Evolutionary conservation across 2,113 vertebrate genomes (phyloP).

Genomic region (Alouatta palliata): DNA sequence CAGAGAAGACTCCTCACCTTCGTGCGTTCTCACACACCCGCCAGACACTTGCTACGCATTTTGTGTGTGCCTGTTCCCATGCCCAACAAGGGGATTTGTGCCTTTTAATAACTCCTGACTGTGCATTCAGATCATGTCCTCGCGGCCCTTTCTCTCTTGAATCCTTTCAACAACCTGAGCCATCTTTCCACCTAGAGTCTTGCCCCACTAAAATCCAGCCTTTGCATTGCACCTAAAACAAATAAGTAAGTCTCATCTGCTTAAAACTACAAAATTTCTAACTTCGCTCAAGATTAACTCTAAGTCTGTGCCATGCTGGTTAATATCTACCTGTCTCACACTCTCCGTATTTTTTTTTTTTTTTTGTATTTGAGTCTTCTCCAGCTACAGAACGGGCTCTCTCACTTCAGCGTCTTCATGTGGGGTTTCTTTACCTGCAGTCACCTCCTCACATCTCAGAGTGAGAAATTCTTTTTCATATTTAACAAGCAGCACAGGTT

Average conservation of each 20-base stretch:
- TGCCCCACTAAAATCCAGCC: neutral
- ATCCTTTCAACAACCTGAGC: neutral
- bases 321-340: too few relatives aligned
- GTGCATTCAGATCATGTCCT: neutral
- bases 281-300: neutral
- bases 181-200: too few relatives aligned
- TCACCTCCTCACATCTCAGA: neutral
- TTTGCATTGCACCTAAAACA: neutral
- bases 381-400: accelerated
- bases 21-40: accelerated
- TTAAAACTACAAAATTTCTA: neutral
- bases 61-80: accelerated
- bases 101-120: accelerated
- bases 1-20: neutral
- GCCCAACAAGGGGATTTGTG: accelerated
- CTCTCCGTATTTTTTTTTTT: accelerated
- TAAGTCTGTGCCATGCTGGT: neutral
- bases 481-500: neutral
- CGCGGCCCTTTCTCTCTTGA: neutral
- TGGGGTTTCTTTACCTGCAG: neutral
- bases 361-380: neutral
- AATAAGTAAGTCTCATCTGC: neutral
- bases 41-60: neutral
- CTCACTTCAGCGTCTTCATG: accelerated
- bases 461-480: neutral